phyloP scores from a whole-genome alignment of 2,113 vertebrate genomes.

The Melanostigma gelatinosum region DNA sequence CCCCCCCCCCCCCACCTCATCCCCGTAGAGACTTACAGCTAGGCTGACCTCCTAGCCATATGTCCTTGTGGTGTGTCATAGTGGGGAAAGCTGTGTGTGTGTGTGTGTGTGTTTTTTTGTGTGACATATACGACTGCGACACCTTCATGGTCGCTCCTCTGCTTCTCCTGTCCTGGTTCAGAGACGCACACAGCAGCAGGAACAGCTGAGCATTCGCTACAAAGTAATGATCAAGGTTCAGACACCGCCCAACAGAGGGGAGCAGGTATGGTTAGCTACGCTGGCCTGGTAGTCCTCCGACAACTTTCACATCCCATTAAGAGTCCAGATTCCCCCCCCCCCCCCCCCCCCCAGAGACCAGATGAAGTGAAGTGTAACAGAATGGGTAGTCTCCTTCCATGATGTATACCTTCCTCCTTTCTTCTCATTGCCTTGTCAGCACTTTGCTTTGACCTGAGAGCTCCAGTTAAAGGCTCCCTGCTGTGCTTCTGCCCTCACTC shows the following conservation, averaged over 20 bases:
- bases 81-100: constrained; percentile 14
- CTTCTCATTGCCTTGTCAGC: neutral
- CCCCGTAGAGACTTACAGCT: constrained; percentile 41
- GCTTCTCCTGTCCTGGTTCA: constrained; percentile 63
- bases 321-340: neutral
- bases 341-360: neutral
- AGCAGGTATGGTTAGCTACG: constrained; percentile 74
- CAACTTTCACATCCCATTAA: constrained; percentile 9
- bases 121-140: neutral
- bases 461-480: neutral
- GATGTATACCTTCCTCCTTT: neutral
- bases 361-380: neutral
- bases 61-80: constrained; percentile 15
- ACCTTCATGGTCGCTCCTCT: constrained; percentile 34
- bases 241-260: constrained; percentile 72
- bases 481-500: neutral
- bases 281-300: constrained; percentile 39
- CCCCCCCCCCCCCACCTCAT: neutral
- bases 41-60: constrained; percentile 36
- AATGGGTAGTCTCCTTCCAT: neutral
- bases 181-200: constrained; percentile 82
- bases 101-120: neutral
- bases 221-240: constrained; percentile 83
- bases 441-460: neutral
- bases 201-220: constrained; percentile 83